A percentile compares a stretch with the other conserved stretches of the same genome.
phyloP scores from a whole-genome alignment of 2,888 invertebrate species.

The Prosapia bicincta region DNA sequence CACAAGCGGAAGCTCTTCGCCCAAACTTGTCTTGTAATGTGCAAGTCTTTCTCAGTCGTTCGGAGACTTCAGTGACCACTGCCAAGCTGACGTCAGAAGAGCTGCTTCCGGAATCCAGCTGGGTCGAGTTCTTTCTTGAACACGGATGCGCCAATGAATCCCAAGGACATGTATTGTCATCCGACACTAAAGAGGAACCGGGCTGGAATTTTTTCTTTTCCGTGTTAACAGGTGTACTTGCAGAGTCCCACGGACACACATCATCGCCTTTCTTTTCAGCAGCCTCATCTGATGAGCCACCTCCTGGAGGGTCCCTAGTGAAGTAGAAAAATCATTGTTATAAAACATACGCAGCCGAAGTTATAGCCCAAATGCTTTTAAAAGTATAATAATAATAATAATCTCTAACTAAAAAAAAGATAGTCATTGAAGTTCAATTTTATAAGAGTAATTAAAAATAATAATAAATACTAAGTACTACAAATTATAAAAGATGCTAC shows the following conservation, averaged over 20 bases:
- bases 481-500: too few species aligned
- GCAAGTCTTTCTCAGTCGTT: constrained; percentile 33
- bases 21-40: constrained; percentile 28
- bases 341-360: too few species aligned
- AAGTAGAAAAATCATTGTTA: neutral
- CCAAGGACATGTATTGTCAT: constrained; percentile 29
- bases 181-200: constrained; percentile 19
- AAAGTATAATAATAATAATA: too few species aligned
- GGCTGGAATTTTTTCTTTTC: constrained; percentile 26
- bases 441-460: too few species aligned
- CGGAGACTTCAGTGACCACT: constrained; percentile 48
- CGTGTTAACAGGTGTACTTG: constrained; percentile 19
- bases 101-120: constrained; percentile 68
- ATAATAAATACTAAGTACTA: too few species aligned
- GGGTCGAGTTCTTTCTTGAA: constrained; percentile 64
- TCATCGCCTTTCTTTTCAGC: constrained; percentile 46
- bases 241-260: constrained; percentile 57
- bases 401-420: too few species aligned
- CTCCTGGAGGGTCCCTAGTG: constrained; percentile 41
- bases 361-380: too few species aligned
- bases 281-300: constrained; percentile 37
- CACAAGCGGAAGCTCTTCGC: constrained; percentile 49
- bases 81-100: constrained; percentile 68
- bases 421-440: too few species aligned
- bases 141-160: constrained; percentile 39